A percentile compares a stretch with the other conserved stretches of the same genome.
Conservation (phyloP, 1,140 invertebrate genomes). For the Drosophila neocordata region DNA sequence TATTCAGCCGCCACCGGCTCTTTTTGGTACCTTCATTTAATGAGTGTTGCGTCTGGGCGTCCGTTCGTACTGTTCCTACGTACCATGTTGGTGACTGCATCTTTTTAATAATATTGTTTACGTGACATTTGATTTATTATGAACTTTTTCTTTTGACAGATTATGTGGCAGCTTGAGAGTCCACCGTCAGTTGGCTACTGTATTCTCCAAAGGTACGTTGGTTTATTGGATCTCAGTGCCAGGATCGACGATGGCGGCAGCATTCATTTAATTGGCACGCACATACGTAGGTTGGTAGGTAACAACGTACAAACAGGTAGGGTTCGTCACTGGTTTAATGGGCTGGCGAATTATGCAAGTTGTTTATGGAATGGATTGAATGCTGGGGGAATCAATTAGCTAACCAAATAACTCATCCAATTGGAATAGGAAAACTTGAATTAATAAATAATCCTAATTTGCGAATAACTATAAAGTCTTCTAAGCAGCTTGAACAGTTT, state of each 20-base stretch:
- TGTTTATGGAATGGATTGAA: slow-evolving; percentile 26
- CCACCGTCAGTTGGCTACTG: slow-evolving; percentile 64
- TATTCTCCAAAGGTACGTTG: slow-evolving; percentile 29
- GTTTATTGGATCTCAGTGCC: not conserved
- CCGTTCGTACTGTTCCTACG: slow-evolving; percentile 15
- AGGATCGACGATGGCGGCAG: slow-evolving; percentile 28
- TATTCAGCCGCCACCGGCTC: slow-evolving; percentile 17
- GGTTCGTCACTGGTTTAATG: slow-evolving; percentile 39
- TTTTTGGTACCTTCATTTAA: slow-evolving; percentile 64
- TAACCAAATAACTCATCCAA: slow-evolving; percentile 35
- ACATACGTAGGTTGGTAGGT: slow-evolving; percentile 21
- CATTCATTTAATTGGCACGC: slow-evolving; percentile 32
- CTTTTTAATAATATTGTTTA: slow-evolving; percentile 82
- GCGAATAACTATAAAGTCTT: too few species aligned
- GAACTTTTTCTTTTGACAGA: slow-evolving; percentile 81
- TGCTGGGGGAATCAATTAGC: slow-evolving; percentile 62
- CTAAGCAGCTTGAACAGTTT: too few species aligned
- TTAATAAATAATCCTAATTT: too few species aligned
- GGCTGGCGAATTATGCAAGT: slow-evolving; percentile 29
- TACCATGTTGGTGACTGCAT: slow-evolving; percentile 61
- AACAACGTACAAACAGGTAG: not conserved
- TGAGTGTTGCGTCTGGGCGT: slow-evolving; percentile 55
- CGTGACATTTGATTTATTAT: slow-evolving; percentile 82
- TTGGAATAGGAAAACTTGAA: too few species aligned
- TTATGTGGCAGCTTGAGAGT: slow-evolving; percentile 71